Base-by-base conservation (phyloP, 1,140 invertebrate genomes). In the Drosophila hydei region DNA sequence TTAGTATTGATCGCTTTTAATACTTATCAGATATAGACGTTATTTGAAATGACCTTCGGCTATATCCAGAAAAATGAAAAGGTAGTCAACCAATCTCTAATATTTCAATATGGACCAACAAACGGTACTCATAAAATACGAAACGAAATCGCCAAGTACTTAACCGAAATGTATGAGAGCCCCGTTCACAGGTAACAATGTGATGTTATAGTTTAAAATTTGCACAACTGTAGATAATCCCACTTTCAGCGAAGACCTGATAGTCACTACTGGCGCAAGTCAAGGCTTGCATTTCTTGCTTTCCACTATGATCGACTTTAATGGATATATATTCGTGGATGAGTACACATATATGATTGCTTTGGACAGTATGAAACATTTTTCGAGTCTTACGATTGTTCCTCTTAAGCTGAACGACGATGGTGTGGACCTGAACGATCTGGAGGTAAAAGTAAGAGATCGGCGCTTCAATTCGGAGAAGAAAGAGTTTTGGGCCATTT, bases 271-370 rank as follows among this genome's bases (percentile, higher is more conserved):
- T 50, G 95, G 95, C 2, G 95, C 95, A 3, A 93, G 94, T 0
- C 93, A 94, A 67, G 95, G 94, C 2, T 74, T 95, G 3, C 93
- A 94, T 70, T 68, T 95, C 18, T 75, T 94, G n/a, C 72, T 94
- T 0, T 93, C 92, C 12, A 93, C 93, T 5, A 70, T 95, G 30
- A 91, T 95, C 38, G 92, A 92, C n/a, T 92, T 93, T 11, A 92
- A 93, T 55, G 93, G 92, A 2, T 84, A 93, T 21, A 93, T 95
- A 36, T 95, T 95, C 80, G 93, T 95, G 7, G 95, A 95, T 75
- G 94, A 95, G 89, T 94, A 93, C 25, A 94, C 94, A 11, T 95
- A 95, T 72, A 95, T 95, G 92, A 93, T 94, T 72, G 94, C 94
- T 6, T 75, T 94, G 8, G 92, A 94, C 42, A 88, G 92, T 5